phyloP scores from a whole-genome alignment of 2,113 vertebrate genomes.

The Pelmatolapia mariae region DNA sequence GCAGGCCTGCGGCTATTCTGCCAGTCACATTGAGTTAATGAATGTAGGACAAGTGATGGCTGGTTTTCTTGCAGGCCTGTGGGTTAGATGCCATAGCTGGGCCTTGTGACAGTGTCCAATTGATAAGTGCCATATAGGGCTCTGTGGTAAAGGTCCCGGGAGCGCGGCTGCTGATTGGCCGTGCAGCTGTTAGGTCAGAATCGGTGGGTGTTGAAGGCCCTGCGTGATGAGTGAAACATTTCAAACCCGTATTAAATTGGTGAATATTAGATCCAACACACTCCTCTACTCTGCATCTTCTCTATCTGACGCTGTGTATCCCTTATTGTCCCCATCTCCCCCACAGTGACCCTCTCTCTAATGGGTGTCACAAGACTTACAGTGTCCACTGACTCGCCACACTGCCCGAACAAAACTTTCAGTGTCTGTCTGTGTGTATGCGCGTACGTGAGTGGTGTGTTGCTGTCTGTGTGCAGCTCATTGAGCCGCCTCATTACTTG shows the following conservation, averaged over 20 bases:
- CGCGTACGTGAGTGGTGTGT: background rate
- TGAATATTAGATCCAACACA: background rate
- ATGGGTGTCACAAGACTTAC: conserved; percentile 62
- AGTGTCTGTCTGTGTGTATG: conserved; percentile 12
- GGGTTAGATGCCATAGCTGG: background rate
- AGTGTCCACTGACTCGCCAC: conserved; percentile 18
- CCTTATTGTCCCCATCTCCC: conserved; percentile 15
- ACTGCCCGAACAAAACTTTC: conserved; percentile 42
- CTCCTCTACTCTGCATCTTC: background rate
- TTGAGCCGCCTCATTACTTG: conserved; percentile 24
- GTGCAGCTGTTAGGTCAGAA: background rate
- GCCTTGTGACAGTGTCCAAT: background rate
- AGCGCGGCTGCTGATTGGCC: background rate
- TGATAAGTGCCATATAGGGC: background rate
- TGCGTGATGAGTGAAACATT: background rate
- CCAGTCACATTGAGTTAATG: background rate
- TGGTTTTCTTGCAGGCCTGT: background rate
- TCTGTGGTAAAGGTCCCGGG: background rate
- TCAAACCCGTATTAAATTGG: background rate
- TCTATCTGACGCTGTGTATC: background rate
- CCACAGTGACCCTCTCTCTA: conserved; percentile 29
- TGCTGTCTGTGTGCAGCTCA: conserved; percentile 6
- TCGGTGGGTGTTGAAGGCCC: background rate
- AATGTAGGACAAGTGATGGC: background rate
- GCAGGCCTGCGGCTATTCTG: background rate